These are phyloP conservation scores for Macroteleia sp. DNA, from an alignment of 2,888 invertebrate genomes.

Conservation along the genomic window DNA sequence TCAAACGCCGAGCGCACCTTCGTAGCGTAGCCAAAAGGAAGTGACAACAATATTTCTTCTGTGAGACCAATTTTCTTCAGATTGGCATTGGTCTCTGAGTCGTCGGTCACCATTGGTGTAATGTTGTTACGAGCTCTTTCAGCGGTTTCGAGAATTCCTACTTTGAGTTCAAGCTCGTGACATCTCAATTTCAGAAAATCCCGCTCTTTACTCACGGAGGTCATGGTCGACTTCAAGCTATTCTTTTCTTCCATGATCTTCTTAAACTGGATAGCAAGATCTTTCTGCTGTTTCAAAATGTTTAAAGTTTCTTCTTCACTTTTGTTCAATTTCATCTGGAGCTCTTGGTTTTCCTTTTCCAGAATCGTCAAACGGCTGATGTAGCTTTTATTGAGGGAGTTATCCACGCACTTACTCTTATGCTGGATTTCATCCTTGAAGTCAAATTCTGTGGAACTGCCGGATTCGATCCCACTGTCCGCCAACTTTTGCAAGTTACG, in stretches of 20 bases:
- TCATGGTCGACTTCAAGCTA: background rate
- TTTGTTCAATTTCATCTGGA: background rate
- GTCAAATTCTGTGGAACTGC: conserved; percentile 5
- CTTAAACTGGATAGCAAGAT: too few relatives aligned
- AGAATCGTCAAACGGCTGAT: background rate
- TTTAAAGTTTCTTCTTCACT: too few relatives aligned
- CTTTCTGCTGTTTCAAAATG: too few relatives aligned
- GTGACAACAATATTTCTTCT: conserved; percentile 36
- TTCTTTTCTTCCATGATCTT: conserved; percentile 7
- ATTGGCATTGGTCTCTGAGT: conserved; percentile 11
- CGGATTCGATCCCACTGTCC: conserved; percentile 12
- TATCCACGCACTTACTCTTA: background rate
- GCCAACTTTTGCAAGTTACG: background rate
- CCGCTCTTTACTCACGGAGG: background rate
- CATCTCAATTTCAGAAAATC: conserved; percentile 22
- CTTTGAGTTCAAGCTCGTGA: conserved; percentile 11
- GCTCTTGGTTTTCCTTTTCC: background rate
- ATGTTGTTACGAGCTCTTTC: conserved; percentile 5
- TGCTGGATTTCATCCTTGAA: background rate
- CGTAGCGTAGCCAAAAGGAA: conserved; percentile 44
- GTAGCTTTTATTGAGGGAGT: background rate
- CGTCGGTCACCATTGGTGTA: background rate
- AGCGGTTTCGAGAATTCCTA: conserved; percentile 19
- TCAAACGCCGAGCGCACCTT: conserved; percentile 47
- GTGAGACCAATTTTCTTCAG: conserved; percentile 33